Percentiles rank a stretch among this genome's conserved stretches.
Evolutionary conservation across 2,888 invertebrate species (phyloP).

Genomic region (Euzetes globulus): DNA sequence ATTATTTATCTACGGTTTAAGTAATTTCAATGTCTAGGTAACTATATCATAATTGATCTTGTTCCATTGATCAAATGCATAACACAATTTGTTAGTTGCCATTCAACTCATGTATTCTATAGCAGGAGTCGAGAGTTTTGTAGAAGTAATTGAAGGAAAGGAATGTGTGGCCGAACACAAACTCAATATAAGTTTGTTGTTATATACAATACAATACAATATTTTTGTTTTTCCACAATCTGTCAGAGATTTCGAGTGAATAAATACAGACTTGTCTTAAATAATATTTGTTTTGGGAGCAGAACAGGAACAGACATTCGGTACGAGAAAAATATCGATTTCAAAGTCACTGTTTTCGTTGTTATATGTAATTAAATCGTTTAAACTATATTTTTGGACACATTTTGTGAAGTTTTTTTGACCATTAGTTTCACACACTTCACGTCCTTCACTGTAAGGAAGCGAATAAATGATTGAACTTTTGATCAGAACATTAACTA

Average conservation of each 20-base stretch:
- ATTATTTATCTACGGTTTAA: background rate
- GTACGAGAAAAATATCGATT: background rate
- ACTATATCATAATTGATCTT: too few relatives aligned
- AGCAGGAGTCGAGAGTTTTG: background rate
- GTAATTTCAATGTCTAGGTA: background rate
- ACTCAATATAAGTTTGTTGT: background rate
- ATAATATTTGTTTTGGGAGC: background rate
- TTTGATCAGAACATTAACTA: background rate
- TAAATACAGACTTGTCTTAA: conserved; percentile 1
- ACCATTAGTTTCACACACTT: background rate
- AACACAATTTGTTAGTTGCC: background rate
- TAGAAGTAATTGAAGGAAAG: background rate
- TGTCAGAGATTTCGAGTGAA: background rate
- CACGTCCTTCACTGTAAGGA: background rate
- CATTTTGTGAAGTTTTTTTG: background rate
- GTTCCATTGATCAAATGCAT: too few relatives aligned
- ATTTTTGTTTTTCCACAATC: background rate
- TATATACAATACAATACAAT: background rate
- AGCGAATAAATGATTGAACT: background rate
- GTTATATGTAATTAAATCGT: background rate
- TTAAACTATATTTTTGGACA: conserved; percentile 5
- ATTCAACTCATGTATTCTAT: background rate
- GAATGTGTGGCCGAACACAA: background rate
- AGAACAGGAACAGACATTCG: conserved; percentile 8
- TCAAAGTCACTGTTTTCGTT: background rate